Evolutionary conservation across 2,113 vertebrate species (phyloP).

Genomic region (Trogon melanurus): DNA sequence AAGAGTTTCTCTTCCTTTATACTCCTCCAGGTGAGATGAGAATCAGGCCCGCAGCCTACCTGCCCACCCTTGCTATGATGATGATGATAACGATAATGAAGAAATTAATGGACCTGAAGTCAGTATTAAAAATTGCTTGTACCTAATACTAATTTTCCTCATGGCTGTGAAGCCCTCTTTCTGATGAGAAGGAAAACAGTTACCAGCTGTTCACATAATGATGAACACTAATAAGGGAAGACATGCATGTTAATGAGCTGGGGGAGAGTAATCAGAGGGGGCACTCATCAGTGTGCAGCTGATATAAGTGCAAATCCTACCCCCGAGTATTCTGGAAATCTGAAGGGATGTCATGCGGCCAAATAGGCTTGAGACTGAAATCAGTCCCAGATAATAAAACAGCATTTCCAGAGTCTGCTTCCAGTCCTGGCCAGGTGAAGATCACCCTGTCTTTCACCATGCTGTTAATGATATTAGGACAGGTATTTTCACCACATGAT

Average conservation of each 20-base stretch:
- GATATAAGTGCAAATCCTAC: neutral
- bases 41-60: neutral
- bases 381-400: neutral
- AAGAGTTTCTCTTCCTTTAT: neutral
- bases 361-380: neutral
- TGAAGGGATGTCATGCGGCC: neutral
- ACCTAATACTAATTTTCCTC: slow-evolving; percentile 40
- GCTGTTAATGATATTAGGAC: neutral
- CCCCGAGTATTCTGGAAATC: neutral
- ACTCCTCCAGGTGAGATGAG: neutral
- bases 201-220: slow-evolving; percentile 66
- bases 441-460: neutral
- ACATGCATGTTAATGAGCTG: slow-evolving; percentile 49
- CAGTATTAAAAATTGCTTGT: slow-evolving; percentile 51
- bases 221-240: slow-evolving; percentile 36
- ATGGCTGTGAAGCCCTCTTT: slow-evolving; percentile 19
- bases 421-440: neutral
- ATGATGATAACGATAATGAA: slow-evolving; percentile 30
- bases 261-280: slow-evolving; percentile 5
- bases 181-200: slow-evolving; percentile 39
- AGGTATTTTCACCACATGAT: neutral
- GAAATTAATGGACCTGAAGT: slow-evolving; percentile 53
- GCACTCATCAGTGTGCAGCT: slow-evolving; percentile 19
- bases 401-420: neutral
- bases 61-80: slow-evolving; percentile 26